phyloP scores from a whole-genome alignment of 1,140 invertebrate genomes.

The Charaxes varanes region DNA sequence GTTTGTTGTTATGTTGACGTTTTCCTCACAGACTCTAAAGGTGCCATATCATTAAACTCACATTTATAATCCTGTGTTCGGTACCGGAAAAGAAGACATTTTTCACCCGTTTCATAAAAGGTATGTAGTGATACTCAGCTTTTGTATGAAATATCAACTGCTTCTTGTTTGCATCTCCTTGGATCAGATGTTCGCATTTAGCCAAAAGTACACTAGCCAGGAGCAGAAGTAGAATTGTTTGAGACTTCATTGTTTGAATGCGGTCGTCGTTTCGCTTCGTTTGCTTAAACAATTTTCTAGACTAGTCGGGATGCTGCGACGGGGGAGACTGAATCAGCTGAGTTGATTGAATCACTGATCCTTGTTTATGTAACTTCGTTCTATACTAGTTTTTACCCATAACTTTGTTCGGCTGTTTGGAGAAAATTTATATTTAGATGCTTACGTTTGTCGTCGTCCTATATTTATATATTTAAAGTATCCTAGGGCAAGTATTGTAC shows the following conservation, averaged over 20 bases:
- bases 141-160: conserved; percentile 25
- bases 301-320: conserved; percentile 5
- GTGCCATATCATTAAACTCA: too few species aligned
- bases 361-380: conserved; percentile 21
- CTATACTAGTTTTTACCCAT: too few species aligned
- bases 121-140: conserved; percentile 25
- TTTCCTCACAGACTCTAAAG: too few species aligned
- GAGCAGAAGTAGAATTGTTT: conserved; percentile 18
- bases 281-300: conserved; percentile 16
- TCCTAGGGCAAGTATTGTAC: too few species aligned
- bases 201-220: conserved; percentile 12
- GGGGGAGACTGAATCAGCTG: conserved; percentile 12
- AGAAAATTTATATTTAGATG: too few species aligned
- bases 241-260: conserved; percentile 25
- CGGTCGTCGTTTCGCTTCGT: conserved; percentile 8
- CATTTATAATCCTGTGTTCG: conserved; percentile 27
- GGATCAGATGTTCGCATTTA: conserved; percentile 27
- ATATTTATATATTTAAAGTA: too few species aligned
- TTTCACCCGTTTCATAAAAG: conserved; percentile 27
- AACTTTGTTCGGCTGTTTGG: too few species aligned
- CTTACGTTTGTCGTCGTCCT: too few species aligned
- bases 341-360: conserved; percentile 8
- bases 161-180: conserved; percentile 25
- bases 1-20: too few species aligned
- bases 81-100: conserved; percentile 26